Evolutionary conservation across 1,140 invertebrate species (phyloP).

Genomic region (Nomia melanderi): DNA sequence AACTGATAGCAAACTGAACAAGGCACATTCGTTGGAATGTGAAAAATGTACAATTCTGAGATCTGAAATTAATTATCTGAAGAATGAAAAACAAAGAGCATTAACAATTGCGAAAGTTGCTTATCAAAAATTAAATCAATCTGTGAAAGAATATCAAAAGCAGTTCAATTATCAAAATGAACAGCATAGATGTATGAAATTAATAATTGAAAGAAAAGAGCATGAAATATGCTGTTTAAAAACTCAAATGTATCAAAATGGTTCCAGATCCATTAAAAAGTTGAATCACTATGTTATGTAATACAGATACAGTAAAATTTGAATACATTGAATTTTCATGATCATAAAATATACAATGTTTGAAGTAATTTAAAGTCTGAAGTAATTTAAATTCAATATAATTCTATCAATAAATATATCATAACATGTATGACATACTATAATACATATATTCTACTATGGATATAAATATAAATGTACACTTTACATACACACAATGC

Average conservation of each 20-base stretch:
- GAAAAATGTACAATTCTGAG: conserved; percentile 49
- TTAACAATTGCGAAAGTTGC: conserved; percentile 61
- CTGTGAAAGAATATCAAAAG: conserved; percentile 46
- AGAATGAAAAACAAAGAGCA: conserved; percentile 60
- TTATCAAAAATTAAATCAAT: conserved; percentile 55
- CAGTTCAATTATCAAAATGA: conserved; percentile 46
- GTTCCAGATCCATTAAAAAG: background rate
- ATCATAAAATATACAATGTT: conserved; percentile 1
- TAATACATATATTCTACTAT: conserved; percentile 1
- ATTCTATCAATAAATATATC: conserved; percentile 5
- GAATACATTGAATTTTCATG: background rate
- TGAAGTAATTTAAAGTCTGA: background rate
- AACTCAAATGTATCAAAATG: conserved; percentile 40
- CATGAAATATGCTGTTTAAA: conserved; percentile 58
- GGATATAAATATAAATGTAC: conserved; percentile 13
- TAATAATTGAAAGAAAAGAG: conserved; percentile 46
- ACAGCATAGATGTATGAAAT: conserved; percentile 41
- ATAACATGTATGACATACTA: background rate
- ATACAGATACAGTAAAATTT: conserved; percentile 5
- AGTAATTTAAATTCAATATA: background rate
- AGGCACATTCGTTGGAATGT: conserved; percentile 42
- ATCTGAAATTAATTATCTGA: conserved; percentile 47
- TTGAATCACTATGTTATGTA: background rate
- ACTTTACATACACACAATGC: conserved; percentile 5
- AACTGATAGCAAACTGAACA: conserved; percentile 34